Conservation (phyloP, 2,888 invertebrate species). For the Cetonia aurata region DNA sequence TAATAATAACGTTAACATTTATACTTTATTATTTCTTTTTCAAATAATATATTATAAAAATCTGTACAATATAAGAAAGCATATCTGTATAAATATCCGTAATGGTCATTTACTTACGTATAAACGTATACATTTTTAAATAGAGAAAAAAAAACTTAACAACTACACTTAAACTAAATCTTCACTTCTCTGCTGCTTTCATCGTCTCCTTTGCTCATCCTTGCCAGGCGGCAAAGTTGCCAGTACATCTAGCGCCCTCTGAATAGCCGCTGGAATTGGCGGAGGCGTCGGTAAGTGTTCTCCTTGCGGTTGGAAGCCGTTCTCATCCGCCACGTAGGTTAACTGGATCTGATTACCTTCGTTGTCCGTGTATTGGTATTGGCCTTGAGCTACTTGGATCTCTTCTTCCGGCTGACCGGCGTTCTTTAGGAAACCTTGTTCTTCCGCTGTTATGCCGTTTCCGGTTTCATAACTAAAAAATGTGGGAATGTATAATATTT, state of each 20-base stretch:
- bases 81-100: too few species aligned
- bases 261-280: conserved; percentile 78
- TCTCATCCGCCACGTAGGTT: conserved; percentile 77
- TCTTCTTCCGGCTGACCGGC: conserved; percentile 69
- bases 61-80: too few species aligned
- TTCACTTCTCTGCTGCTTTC: not conserved
- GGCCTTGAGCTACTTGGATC: conserved; percentile 70
- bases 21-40: too few species aligned
- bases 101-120: too few species aligned
- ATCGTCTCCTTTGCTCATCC: conserved; percentile 22
- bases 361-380: conserved; percentile 72
- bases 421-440: conserved; percentile 72
- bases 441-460: conserved; percentile 72
- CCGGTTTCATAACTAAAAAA: conserved; percentile 70
- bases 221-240: conserved; percentile 73
- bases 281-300: conserved; percentile 75
- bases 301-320: conserved; percentile 77
- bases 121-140: not conserved
- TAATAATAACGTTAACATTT: too few species aligned
- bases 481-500: not conserved
- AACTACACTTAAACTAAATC: conserved; percentile 14
- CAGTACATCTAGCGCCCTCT: conserved; percentile 75
- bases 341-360: conserved; percentile 69
- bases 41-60: too few species aligned
- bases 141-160: conserved; percentile 6